Evolutionary conservation across 2,113 vertebrate genomes (phyloP), one percentile per base, ranked within the genome.

Genomic region (Rhea pennata): DNA sequence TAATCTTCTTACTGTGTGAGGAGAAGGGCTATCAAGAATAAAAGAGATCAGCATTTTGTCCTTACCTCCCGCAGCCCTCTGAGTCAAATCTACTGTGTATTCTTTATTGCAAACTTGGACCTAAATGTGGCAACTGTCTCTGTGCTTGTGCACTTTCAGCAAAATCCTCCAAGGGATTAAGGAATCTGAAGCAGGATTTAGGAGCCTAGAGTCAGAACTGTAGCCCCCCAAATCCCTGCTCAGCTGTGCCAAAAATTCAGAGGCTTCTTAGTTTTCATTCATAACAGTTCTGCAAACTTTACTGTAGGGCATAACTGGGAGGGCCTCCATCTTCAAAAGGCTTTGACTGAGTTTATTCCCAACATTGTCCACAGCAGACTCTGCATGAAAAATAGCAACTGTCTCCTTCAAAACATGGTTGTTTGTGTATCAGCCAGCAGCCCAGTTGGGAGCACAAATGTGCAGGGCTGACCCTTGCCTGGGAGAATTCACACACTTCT

Each of bases 1-100:
- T 88, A 86, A 90, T 80, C 84, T 82, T 88, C 58, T 65, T 91
- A 83, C 31, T 92, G 42, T 88, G 79, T 27, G 84, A 95, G 50
- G 19, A 93, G n/a, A 88, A 79, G 61, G 44, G 11, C 72, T 91
- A 61, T 61, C 59, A 42, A 81, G 72, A 93, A 15, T 21, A 85
- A 89, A 82, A 89, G 59, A 79, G 67, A 77, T 95, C 80, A 85
- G 24, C 72, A 9, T 82, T 66, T 74, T 91, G 56, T 61, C 33
- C 70, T 85, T 48, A 71, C 46, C 77, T 74, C 72, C 44, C 71
- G 71, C 61, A 94, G 22, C n/a, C 24, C 29, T 78, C 62, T 74
- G 39, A 88, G 77, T 48, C 40, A 80, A 83, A 76, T 46, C n/a
- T 20, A 29, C 5, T 0, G 17, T 5, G 2, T 29, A 22, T 75